Evolutionary conservation across 2,113 vertebrate species (phyloP).

Genomic region (Conger conger): DNA sequence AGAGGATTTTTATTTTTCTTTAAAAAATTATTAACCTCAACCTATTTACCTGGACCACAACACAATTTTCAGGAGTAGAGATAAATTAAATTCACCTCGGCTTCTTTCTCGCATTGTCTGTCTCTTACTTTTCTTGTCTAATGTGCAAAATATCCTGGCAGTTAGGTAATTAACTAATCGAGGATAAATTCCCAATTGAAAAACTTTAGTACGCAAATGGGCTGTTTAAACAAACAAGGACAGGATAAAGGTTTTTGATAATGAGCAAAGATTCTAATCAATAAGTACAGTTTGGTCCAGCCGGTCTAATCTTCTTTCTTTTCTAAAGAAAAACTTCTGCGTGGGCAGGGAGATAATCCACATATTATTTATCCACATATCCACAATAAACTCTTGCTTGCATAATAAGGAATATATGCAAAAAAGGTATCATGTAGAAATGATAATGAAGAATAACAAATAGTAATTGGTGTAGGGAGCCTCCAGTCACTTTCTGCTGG

Average conservation of each 20-base stretch:
- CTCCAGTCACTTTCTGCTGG: conserved; percentile 23
- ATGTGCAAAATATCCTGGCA: conserved; percentile 41
- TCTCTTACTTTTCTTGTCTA: conserved; percentile 40
- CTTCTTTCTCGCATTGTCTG: conserved; percentile 34
- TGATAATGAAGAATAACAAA: conserved; percentile 60
- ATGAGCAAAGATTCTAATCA: conserved; percentile 64
- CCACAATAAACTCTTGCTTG: conserved; percentile 44
- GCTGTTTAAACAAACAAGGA: conserved; percentile 54
- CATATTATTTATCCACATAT: conserved; percentile 59
- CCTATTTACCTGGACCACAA: not conserved
- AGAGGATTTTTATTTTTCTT: no score
- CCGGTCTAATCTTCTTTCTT: conserved; percentile 53
- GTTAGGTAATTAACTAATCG: conserved; percentile 62
- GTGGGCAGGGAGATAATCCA: conserved; percentile 56
- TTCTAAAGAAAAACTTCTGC: conserved; percentile 50
- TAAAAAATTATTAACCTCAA: no score
- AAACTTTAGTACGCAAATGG: conserved; percentile 62
- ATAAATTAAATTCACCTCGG: conserved; percentile 29
- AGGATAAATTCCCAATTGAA: conserved; percentile 41
- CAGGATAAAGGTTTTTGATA: conserved; percentile 65
- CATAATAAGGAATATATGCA: conserved; percentile 61
- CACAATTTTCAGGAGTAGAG: conserved; percentile 8
- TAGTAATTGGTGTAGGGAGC: conserved; percentile 56
- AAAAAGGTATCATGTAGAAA: conserved; percentile 57
- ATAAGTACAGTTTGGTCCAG: conserved; percentile 56